Evolutionary conservation across 2,797 vertebrate genomes (phyloP), one percentile per base, ranked within the genome.

Genomic region (Chloroceryle amazona): DNA sequence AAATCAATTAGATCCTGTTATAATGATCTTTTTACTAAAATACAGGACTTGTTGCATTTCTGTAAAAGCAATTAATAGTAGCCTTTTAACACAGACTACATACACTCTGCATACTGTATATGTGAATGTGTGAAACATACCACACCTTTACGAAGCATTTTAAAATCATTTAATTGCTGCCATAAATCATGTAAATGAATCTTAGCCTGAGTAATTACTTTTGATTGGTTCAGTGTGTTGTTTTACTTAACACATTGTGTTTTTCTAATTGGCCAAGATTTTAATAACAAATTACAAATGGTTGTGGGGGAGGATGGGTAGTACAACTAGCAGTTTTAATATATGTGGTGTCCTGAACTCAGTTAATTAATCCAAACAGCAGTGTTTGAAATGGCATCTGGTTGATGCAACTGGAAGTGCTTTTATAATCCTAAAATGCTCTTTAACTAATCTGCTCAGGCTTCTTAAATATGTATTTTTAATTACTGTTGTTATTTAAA

Each of bases 381-480:
- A 93, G 62, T 4, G 9, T 90, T 96, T 88, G 66, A 96, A 95
- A 96, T 81, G 73, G 75, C 91, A 95, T 96, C 85, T 96, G 91
- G 35, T 86, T 95, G 94, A 94, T 90, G 74, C 66, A 97, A 92
- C 13, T 25, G 46, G 70, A 96, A 94, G 70, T 75, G 73, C 37
- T 95, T 94, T 90, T 93, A 88, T 91, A 97, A 95, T 96, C 94
- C 80, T 95, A 90, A 95, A 95, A 93, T 86, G n/a, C 51, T 94
- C 81, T 97, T 93, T 95, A 93, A 81, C 61, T 91, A 95, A 96
- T 95, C 85, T 93, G 66, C 31, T 94, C 13, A 10, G 63, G 60
- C 54, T 96, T 91, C 85, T 91, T 91, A 95, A 73, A 83, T 44
- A 41, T 52, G n/a, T 93, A 76, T 94, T 96, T 96, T 95, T 95